Evolutionary conservation across 2,797 vertebrate species (phyloP), one percentile per base, ranked within the genome.

Genomic region (Danio tinwini): DNA sequence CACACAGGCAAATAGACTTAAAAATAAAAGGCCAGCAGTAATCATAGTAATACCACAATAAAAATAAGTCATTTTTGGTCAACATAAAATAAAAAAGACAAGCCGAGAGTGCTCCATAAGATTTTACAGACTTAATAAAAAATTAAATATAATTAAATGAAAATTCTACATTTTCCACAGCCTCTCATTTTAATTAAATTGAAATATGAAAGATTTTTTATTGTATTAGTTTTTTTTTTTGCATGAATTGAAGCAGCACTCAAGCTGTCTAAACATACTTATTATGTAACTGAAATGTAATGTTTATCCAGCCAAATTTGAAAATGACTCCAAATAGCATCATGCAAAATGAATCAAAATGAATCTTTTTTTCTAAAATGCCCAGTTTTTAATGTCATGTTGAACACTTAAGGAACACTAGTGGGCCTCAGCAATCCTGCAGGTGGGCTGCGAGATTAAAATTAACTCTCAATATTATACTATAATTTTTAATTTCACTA

Each of bases 1-100:
- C n/a, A 13, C 2, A 63, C 12, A 61, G 52, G 9, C n/a, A 62
- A 17, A 84, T 70, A 70, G 37, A n/a, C 8, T 29, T 29, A 29
- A 29, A 58, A 29, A 55, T 62, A 37, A 75, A 44, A 63, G 21
- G 3, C 6, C 14, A 61, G 29, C 2, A 42, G 80, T 65, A 85
- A 58, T 82, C 52, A 83, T 29, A 81, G 13, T 82, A 21, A 85
- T 47, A 77, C 55, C 75, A 76, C 29, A 1, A 29, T 29, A 52
- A 40, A 40, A 64, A 5, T 6, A 44, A 50, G 5, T 37, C 17
- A 39, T n/a, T 40, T n/a, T 62, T 21, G 8, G 17, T 56, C 17
- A 11, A 56, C 56, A 56, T 10, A 19, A 29, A 29, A 29, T 1
- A 29, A 29, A 29, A 29, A 29, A 29, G 29, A 29, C 29, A 29